Evolutionary conservation across 2,888 invertebrate species (phyloP).

Genomic region (Xestoiulus laeticollis): DNA sequence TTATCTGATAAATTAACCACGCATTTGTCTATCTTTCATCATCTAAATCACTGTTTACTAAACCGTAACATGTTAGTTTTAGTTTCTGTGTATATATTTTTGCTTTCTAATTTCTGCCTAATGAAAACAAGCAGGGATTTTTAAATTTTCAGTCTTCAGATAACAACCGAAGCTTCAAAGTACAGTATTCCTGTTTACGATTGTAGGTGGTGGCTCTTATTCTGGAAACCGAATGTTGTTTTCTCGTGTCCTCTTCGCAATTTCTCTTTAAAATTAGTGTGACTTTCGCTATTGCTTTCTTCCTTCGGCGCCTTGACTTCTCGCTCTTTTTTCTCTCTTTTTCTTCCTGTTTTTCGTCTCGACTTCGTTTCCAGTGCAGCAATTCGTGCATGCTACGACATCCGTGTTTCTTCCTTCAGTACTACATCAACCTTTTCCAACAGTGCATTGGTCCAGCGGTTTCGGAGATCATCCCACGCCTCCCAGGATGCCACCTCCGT

Average conservation of each 20-base stretch:
- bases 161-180: too few species aligned
- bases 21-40: background rate
- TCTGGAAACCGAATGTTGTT: too few species aligned
- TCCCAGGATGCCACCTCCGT: background rate
- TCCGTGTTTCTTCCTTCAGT: conserved; percentile 55
- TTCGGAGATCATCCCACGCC: background rate
- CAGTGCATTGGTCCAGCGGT: background rate
- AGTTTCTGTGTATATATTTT: background rate
- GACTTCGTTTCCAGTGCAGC: conserved; percentile 55
- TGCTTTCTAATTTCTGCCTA: too few species aligned
- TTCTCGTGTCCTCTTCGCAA: background rate
- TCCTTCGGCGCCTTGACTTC: conserved; percentile 36
- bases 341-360: background rate
- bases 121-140: too few species aligned
- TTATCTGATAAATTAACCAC: background rate
- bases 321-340: conserved; percentile 34
- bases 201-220: too few species aligned
- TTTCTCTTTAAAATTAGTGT: background rate
- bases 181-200: too few species aligned
- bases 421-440: conserved; percentile 51
- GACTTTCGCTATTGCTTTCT: background rate
- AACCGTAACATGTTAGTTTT: background rate
- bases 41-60: too few species aligned
- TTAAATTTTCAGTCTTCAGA: too few species aligned
- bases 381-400: conserved; percentile 54